Conservation (phyloP, 2,113 vertebrate species). For the Athene noctua region DNA sequence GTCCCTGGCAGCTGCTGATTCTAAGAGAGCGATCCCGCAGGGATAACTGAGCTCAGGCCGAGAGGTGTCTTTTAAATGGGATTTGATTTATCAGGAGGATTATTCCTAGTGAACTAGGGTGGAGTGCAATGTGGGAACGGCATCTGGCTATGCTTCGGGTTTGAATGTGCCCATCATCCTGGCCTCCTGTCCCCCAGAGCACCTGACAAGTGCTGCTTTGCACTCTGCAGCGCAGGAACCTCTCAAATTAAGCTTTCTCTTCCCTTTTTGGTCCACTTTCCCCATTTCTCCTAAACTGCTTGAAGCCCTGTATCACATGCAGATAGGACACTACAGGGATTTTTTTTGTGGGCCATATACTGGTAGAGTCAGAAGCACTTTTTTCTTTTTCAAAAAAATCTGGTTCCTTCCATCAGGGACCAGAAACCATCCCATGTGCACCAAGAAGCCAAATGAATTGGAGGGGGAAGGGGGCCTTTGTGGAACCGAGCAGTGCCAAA, state of each 20-base stretch:
- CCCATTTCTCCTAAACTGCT: background rate
- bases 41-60: background rate
- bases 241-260: background rate
- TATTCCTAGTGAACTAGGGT: background rate
- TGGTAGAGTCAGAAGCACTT: background rate
- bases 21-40: fast-evolving
- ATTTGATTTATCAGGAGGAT: background rate
- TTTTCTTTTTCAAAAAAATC: background rate
- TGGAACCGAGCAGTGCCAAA: background rate
- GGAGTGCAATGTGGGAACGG: background rate
- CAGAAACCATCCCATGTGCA: background rate
- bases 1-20: background rate
- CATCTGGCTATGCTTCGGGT: background rate
- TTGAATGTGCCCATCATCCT: fast-evolving
- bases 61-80: background rate
- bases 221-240: background rate
- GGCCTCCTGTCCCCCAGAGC: background rate
- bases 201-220: background rate
- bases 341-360: background rate
- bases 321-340: background rate
- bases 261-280: background rate
- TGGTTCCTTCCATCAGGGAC: background rate
- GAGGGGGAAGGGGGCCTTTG: fast-evolving
- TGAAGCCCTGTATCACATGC: background rate
- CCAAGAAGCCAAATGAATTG: fast-evolving